A percentile compares a stretch with the other conserved stretches of the same genome.
Evolutionary conservation across 2,113 vertebrate species (phyloP).

Genomic region (Helogale parvula): DNA sequence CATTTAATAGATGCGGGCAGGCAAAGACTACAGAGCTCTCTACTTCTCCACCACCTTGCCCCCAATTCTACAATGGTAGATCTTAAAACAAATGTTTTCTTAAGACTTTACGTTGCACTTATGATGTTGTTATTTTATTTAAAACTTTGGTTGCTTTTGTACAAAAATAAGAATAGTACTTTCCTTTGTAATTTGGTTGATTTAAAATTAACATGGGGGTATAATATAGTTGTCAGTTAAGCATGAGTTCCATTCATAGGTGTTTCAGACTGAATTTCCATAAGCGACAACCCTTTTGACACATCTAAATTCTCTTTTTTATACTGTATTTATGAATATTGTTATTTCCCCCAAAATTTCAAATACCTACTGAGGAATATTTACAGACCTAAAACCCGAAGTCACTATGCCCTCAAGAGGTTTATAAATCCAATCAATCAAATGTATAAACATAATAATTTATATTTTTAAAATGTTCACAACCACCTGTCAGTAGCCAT

Average conservation of each 20-base stretch:
- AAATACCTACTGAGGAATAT: slow-evolving; percentile 42
- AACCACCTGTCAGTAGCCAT: background rate
- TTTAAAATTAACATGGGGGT: slow-evolving; percentile 33
- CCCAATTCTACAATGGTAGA: too few species aligned
- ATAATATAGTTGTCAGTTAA: slow-evolving; percentile 25
- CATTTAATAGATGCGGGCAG: too few species aligned
- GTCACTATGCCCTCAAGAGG: background rate
- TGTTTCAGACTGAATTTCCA: slow-evolving; percentile 56
- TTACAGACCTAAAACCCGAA: slow-evolving; percentile 31
- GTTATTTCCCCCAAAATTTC: slow-evolving; percentile 20
- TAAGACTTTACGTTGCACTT: background rate
- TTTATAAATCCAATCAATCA: background rate
- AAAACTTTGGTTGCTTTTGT: background rate
- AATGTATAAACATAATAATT: background rate
- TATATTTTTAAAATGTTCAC: background rate
- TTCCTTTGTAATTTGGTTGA: slow-evolving; percentile 45
- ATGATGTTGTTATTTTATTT: background rate
- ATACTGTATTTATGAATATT: slow-evolving; percentile 1
- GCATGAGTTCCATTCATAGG: background rate
- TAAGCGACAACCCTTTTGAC: slow-evolving; percentile 46
- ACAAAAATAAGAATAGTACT: background rate
- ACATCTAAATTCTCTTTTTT: background rate
- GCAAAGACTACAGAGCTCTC: too few species aligned
- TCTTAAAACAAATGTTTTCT: background rate
- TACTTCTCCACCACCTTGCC: too few species aligned